Conservation (phyloP, 2,888 invertebrate genomes). For the Hipparchia sbordonii region DNA sequence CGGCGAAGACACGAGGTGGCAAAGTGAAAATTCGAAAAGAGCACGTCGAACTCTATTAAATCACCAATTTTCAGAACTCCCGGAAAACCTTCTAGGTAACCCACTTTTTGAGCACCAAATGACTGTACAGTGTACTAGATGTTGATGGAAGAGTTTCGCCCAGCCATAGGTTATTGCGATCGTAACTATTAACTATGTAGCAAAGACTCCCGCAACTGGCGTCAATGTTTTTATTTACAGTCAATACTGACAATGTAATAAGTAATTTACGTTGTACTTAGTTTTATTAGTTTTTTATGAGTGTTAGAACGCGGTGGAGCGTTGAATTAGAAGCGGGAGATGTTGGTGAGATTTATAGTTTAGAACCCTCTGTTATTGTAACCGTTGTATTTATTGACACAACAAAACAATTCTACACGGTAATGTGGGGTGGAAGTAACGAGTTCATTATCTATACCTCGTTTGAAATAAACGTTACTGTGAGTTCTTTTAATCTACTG, state of each 20-base stretch:
- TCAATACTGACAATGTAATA: neutral
- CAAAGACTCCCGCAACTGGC: too few relatives aligned
- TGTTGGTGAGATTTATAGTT: neutral
- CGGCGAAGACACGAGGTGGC: too few relatives aligned
- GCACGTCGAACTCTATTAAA: too few relatives aligned
- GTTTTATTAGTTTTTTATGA: neutral
- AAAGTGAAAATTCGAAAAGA: too few relatives aligned
- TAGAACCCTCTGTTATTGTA: slow-evolving; percentile 2
- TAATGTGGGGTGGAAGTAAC: neutral
- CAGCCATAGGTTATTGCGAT: too few relatives aligned
- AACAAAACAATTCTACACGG: neutral
- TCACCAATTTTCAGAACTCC: too few relatives aligned
- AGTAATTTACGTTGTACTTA: neutral
- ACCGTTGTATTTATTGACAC: neutral
- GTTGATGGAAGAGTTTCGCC: too few relatives aligned
- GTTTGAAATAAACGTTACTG: neutral
- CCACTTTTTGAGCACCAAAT: too few relatives aligned
- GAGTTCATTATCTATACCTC: neutral
- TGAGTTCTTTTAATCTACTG: too few relatives aligned
- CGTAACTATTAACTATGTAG: too few relatives aligned
- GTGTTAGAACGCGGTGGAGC: neutral
- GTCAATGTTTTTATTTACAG: neutral
- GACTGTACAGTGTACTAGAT: too few relatives aligned
- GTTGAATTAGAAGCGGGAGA: neutral
- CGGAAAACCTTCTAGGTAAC: too few relatives aligned